A percentile compares a stretch with the other conserved stretches of the same genome.
Conservation (phyloP, 2,888 invertebrate species). For the Apamea monoglypha region DNA sequence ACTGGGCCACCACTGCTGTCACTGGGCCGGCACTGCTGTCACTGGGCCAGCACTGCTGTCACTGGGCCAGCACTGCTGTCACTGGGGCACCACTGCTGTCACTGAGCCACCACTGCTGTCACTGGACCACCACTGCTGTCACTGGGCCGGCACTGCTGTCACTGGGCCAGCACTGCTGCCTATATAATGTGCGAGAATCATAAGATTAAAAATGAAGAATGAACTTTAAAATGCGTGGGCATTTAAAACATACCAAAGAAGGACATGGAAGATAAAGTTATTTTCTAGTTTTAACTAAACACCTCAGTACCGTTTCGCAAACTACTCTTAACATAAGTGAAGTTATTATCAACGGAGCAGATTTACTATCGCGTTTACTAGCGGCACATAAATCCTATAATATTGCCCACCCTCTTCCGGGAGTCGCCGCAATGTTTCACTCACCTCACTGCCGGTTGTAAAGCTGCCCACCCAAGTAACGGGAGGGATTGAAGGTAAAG, state of each 20-base stretch:
- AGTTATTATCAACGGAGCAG: slow-evolving; percentile 57
- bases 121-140: no score
- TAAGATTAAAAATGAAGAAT: no score
- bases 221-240: neutral
- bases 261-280: neutral
- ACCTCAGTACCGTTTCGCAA: slow-evolving; percentile 11
- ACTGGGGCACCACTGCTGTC: no score
- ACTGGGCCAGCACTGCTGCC: no score
- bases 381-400: slow-evolving; percentile 66
- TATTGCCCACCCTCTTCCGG: slow-evolving; percentile 66
- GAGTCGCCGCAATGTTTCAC: slow-evolving; percentile 55
- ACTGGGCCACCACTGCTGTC: no score
- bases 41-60: no score
- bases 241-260: neutral
- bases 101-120: no score
- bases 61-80: no score
- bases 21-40: no score
- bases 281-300: slow-evolving; percentile 1
- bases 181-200: no score
- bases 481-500: slow-evolving; percentile 18
- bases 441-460: slow-evolving; percentile 54
- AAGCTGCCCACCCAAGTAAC: slow-evolving; percentile 56
- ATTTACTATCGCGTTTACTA: slow-evolving; percentile 69
- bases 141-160: no score
- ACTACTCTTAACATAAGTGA: slow-evolving; percentile 35